Evolutionary conservation across 2,113 vertebrate genomes (phyloP).

Genomic region (Rhabdomys dilectus): DNA sequence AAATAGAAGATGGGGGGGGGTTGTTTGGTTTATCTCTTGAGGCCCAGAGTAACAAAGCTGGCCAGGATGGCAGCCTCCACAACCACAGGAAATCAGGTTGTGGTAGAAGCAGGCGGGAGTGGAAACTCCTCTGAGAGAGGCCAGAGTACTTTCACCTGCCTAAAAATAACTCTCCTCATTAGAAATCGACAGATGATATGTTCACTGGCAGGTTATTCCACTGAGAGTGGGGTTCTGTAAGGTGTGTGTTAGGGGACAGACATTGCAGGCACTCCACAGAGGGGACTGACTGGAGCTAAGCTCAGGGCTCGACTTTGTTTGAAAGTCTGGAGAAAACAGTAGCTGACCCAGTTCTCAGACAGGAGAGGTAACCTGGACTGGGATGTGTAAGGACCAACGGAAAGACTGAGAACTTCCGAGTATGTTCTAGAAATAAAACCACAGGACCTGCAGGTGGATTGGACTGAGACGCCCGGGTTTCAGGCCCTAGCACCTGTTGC

Average conservation of each 20-base stretch:
- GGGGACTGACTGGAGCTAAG: not conserved
- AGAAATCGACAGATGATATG: slow-evolving; percentile 75
- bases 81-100: slow-evolving; percentile 86
- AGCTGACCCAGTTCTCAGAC: rapidly evolving
- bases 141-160: slow-evolving; percentile 81
- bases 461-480: not conserved
- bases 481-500: not conserved
- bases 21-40: not conserved
- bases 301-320: not conserved
- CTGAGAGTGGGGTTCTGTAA: not conserved
- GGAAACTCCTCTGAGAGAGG: slow-evolving; percentile 84
- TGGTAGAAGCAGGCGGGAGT: slow-evolving; percentile 83
- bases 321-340: not conserved
- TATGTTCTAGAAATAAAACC: not conserved
- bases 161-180: slow-evolving; percentile 86
- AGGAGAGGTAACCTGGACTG: not conserved
- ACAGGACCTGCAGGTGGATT: not conserved
- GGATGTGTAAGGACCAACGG: not conserved
- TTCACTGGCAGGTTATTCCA: slow-evolving; percentile 55
- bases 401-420: not conserved
- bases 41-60: slow-evolving; percentile 79
- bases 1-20: not conserved
- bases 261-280: not conserved
- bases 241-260: not conserved
- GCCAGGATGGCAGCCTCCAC: slow-evolving; percentile 64